Percentiles rank a stretch among this genome's conserved stretches.
These are phyloP conservation scores for Collichthys lucidus DNA, from an alignment of 2,113 vertebrate species.

Conservation along the genomic window DNA sequence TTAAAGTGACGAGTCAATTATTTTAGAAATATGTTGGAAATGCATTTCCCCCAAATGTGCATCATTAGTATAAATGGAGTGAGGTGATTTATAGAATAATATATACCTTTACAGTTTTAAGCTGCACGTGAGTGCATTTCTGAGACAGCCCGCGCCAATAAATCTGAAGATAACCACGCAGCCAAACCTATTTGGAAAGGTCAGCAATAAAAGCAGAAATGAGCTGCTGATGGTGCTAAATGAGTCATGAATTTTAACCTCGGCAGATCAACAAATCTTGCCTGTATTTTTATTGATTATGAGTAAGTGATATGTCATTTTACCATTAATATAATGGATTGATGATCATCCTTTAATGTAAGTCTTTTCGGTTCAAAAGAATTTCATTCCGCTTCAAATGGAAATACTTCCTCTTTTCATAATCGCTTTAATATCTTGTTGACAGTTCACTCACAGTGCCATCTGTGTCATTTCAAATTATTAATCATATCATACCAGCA, in stretches of 20 bases:
- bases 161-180: constrained; percentile 38
- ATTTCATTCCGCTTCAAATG: not conserved
- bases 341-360: not conserved
- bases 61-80: constrained; percentile 20
- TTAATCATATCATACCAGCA: constrained; percentile 3
- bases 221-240: constrained; percentile 30
- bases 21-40: not conserved
- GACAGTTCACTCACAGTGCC: constrained; percentile 16
- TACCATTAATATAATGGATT: not conserved
- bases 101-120: constrained; percentile 9
- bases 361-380: not conserved
- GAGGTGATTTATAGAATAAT: constrained; percentile 13
- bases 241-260: constrained; percentile 5
- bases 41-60: not conserved
- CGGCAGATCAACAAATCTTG: constrained; percentile 5
- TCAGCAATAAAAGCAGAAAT: constrained; percentile 50
- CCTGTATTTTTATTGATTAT: not conserved
- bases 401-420: not conserved
- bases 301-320: not conserved
- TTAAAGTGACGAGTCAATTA: not conserved
- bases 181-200: constrained; percentile 36
- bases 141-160: constrained; percentile 23
- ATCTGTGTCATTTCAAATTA: not conserved
- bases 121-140: constrained; percentile 38
- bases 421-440: constrained; percentile 2